Percentiles rank a stretch among this genome's conserved stretches.
phyloP scores from a whole-genome alignment of 2,113 vertebrate genomes.

The Leptodactylus fuscus region DNA sequence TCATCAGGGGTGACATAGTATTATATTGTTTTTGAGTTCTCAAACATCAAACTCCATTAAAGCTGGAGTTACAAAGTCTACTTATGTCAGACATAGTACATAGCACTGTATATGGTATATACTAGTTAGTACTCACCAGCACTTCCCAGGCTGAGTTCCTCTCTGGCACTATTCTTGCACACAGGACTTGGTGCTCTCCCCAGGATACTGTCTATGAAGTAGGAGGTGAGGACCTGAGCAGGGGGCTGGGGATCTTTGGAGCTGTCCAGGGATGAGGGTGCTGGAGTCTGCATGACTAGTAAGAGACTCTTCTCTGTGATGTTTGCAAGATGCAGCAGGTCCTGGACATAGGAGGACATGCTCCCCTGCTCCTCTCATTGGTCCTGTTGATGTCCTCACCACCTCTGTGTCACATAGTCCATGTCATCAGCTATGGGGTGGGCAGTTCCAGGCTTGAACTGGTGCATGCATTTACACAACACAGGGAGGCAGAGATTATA shows the following conservation, averaged over 20 bases:
- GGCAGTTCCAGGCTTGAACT: constrained; percentile 55
- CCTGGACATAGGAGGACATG: constrained; percentile 36
- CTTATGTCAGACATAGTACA: background rate
- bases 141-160: background rate
- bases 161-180: constrained; percentile 20
- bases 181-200: background rate
- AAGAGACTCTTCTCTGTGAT: constrained; percentile 38
- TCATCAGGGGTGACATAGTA: too few species aligned
- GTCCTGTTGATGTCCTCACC: constrained; percentile 55
- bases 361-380: constrained; percentile 65
- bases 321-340: constrained; percentile 13
- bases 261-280: constrained; percentile 26
- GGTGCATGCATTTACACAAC: constrained; percentile 19
- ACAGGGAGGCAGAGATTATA: constrained; percentile 33
- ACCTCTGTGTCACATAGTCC: constrained; percentile 64
- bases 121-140: background rate
- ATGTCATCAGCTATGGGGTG: constrained; percentile 66
- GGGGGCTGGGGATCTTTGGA: constrained; percentile 30
- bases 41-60: background rate
- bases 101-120: background rate
- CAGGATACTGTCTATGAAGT: constrained; percentile 71
- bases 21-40: background rate
- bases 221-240: constrained; percentile 67
- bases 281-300: constrained; percentile 66
- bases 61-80: too few species aligned